phyloP scores from a whole-genome alignment of 2,888 invertebrate species.

The Calameuta idolon region DNA sequence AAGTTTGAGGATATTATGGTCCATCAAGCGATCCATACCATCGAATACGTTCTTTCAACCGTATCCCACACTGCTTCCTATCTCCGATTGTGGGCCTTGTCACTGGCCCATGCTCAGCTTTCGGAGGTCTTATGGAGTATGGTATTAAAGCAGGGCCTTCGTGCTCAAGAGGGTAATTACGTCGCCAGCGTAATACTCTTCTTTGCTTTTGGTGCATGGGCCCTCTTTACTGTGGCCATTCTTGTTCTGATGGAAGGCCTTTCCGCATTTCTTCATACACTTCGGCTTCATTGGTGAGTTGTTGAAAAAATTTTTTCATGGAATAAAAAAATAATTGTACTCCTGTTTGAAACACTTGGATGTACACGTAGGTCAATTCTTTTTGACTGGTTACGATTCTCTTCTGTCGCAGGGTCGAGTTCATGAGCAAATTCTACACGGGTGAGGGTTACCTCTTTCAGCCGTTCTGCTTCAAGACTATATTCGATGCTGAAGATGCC shows the following conservation, averaged over 20 bases:
- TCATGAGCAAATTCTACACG: conserved; percentile 80
- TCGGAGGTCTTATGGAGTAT: conserved; percentile 85
- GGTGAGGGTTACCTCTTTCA: conserved; percentile 76
- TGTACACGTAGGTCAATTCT: not conserved
- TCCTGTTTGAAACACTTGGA: not conserved
- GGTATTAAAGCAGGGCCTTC: conserved; percentile 73
- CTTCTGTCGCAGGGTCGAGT: conserved; percentile 75
- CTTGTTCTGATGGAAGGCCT: conserved; percentile 92
- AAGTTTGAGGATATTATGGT: conserved; percentile 89
- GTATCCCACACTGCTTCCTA: conserved; percentile 98
- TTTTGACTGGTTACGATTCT: not conserved
- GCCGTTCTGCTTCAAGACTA: conserved; percentile 76
- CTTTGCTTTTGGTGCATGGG: conserved; percentile 81
- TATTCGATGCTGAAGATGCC: conserved; percentile 65
- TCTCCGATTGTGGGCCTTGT: conserved; percentile 95
- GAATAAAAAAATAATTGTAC: not conserved
- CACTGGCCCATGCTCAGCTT: conserved; percentile 92
- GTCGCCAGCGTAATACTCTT: conserved; percentile 71
- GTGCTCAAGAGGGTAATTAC: conserved; percentile 48
- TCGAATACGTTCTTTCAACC: conserved; percentile 95
- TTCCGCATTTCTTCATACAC: conserved; percentile 89
- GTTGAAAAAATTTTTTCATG: not conserved
- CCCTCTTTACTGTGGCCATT: conserved; percentile 83
- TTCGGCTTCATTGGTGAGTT: conserved; percentile 86
- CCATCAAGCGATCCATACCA: conserved; percentile 95